These are phyloP conservation scores for Dynastes grantii DNA, from an alignment of 2,888 invertebrate species.

Conservation along the genomic window DNA sequence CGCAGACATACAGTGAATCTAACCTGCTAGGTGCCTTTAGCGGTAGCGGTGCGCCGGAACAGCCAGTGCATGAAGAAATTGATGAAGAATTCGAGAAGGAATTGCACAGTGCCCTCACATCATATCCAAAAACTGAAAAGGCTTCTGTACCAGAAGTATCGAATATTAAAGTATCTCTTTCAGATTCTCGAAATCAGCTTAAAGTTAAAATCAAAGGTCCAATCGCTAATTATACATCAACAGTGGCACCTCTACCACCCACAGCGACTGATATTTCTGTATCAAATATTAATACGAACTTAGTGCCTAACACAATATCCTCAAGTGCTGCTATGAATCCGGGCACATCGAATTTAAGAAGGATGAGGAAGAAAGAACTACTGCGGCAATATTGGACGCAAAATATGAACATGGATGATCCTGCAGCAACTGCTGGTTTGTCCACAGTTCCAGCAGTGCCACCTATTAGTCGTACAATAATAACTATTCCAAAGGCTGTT, in stretches of 20 bases:
- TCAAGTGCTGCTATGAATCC: slow-evolving; percentile 64
- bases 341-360: slow-evolving; percentile 83
- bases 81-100: slow-evolving; percentile 87
- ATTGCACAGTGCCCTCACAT: slow-evolving; percentile 79
- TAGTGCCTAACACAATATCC: slow-evolving; percentile 68
- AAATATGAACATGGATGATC: slow-evolving; percentile 89
- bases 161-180: slow-evolving; percentile 81
- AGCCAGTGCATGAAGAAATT: slow-evolving; percentile 79
- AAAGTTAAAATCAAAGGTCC: slow-evolving; percentile 95
- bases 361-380: slow-evolving; percentile 93
- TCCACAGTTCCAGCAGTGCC: slow-evolving; percentile 76
- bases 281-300: slow-evolving; percentile 70
- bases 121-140: slow-evolving; percentile 71
- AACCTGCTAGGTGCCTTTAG: slow-evolving; percentile 80
- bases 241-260: slow-evolving; percentile 74
- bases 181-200: slow-evolving; percentile 88
- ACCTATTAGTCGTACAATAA: slow-evolving; percentile 79
- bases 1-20: slow-evolving; percentile 75
- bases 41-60: slow-evolving; percentile 77
- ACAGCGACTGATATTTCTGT: slow-evolving; percentile 71
- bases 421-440: slow-evolving; percentile 71
- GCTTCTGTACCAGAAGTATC: slow-evolving; percentile 70
- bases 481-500: slow-evolving; percentile 90
- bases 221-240: slow-evolving; percentile 82
- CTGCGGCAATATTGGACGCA: slow-evolving; percentile 87